Percentiles rank a stretch among this genome's conserved stretches.
Evolutionary conservation across 2,888 invertebrate species (phyloP).

Genomic region (Cryptocephalus primarius): DNA sequence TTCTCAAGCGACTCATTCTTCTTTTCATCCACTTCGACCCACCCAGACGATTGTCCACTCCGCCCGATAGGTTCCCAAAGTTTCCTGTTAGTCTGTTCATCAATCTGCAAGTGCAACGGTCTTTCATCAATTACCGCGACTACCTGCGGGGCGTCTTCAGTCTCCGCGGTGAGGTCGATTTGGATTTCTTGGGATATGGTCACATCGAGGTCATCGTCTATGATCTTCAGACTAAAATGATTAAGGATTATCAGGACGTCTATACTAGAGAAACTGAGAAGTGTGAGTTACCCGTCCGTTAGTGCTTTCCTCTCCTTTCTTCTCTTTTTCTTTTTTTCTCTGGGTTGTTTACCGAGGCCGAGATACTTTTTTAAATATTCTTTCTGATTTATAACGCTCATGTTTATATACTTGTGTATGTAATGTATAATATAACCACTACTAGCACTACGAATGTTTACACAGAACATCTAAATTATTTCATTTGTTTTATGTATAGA

Average conservation of each 20-base stretch:
- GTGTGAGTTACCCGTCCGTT: slow-evolving; percentile 17
- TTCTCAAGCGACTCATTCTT: too few species aligned
- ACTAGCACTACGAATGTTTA: too few species aligned
- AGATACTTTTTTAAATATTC: slow-evolving; percentile 72
- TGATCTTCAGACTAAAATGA: slow-evolving; percentile 59
- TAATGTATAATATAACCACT: too few species aligned
- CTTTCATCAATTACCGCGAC: slow-evolving; percentile 80
- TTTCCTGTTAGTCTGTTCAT: slow-evolving; percentile 29
- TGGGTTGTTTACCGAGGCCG: slow-evolving; percentile 48
- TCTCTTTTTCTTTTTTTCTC: slow-evolving; percentile 58
- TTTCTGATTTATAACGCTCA: slow-evolving; percentile 54
- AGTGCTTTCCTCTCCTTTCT: slow-evolving; percentile 34
- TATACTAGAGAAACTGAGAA: background rate
- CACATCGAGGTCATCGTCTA: slow-evolving; percentile 70
- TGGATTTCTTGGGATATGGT: slow-evolving; percentile 51
- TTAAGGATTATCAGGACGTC: background rate
- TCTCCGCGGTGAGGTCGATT: slow-evolving; percentile 57
- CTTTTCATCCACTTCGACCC: too few species aligned
- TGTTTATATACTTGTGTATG: slow-evolving; percentile 16
- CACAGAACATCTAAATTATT: too few species aligned
- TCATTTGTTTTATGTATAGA: too few species aligned
- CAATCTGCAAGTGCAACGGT: slow-evolving; percentile 48
- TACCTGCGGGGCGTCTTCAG: slow-evolving; percentile 86
- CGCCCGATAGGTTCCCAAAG: slow-evolving; percentile 30
- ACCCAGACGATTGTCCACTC: too few species aligned